These are phyloP conservation scores for Dryocosmus kuriphilus DNA, from an alignment of 2,888 invertebrate genomes.

Conservation along the genomic window DNA sequence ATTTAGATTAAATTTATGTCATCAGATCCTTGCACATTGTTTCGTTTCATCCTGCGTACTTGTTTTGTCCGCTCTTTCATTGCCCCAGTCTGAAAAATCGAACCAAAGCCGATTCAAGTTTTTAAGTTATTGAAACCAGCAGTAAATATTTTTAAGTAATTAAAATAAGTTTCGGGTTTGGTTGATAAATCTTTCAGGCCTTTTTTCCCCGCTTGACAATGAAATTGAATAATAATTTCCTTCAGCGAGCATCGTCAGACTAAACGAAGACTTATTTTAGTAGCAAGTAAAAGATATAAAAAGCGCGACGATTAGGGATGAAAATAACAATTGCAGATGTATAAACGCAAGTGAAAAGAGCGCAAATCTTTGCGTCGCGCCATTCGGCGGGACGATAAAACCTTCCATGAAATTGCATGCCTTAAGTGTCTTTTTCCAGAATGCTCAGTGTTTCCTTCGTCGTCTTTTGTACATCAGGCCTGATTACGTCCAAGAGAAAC, in stretches of 20 bases:
- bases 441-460: conserved; percentile 76
- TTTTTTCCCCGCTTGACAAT: conserved; percentile 32
- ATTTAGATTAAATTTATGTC: conserved; percentile 25
- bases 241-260: conserved; percentile 18
- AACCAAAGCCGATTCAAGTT: not conserved
- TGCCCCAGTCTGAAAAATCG: not conserved
- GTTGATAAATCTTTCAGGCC: conserved; percentile 22
- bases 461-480: conserved; percentile 66
- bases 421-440: conserved; percentile 76
- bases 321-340: conserved; percentile 48
- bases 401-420: conserved; percentile 71
- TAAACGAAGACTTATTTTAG: conserved; percentile 5
- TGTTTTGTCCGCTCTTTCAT: conserved; percentile 39
- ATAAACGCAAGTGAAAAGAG: conserved; percentile 43
- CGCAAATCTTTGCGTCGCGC: conserved; percentile 59
- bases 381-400: conserved; percentile 63
- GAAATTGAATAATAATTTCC: conserved; percentile 24
- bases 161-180: conserved; percentile 13
- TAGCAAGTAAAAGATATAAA: conserved; percentile 14
- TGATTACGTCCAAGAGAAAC: conserved; percentile 59
- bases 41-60: conserved; percentile 33
- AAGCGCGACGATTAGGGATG: conserved; percentile 41
- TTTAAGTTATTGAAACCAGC: not conserved
- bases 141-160: not conserved
- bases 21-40: conserved; percentile 38